Base-by-base conservation (phyloP, 2,797 vertebrate genomes). In the Danio albolineatus region DNA sequence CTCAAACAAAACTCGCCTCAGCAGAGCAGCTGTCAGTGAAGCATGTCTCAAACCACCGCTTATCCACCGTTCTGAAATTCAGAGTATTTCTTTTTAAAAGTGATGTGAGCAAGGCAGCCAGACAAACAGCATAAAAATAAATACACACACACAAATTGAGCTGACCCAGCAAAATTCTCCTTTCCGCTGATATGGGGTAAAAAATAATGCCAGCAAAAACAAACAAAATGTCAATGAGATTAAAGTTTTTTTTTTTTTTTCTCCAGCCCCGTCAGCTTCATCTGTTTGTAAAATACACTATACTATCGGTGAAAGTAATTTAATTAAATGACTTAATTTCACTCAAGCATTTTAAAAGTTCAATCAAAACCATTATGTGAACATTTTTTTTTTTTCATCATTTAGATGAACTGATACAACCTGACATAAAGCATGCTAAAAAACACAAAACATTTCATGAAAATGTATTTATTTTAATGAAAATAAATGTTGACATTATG, bases 21-120 rank as follows among this genome's bases (percentile, higher is more conserved):
- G 80, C 80, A 78, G 67, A 73, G 76, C 75, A 78, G 75, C 70
- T 72, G 81, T 79, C 81, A 82, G 77, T 67, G 81, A 82, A 74
- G 56, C 76, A 56, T 72, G 69, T 78, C 66, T 67, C 54, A 53
- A 70, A 60, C 41, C 14, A 10, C 7, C 54, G 21, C 77, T 82
- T 82, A 82, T 54, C 74, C 75, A 21, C 43, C 21, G 36, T 49
- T 78, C 73, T 51, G 43, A 78, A 78, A 82, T 36, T 56, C 44
- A 17, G 39, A 82, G 21, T 66, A 67, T 61, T 1, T n/a, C 4
- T 78, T 82, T 59, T 67, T 64, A 51, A 74, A 57, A 74, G 17
- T 44, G 70, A 82, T 48, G 21, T 28, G 39, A 77, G 44, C 53
- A 53, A 39, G 59, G 51, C 21, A 79, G 76, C 49, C 51, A 53